Base-by-base conservation (phyloP, 2,888 invertebrate genomes). In the Sisyra nigra region DNA sequence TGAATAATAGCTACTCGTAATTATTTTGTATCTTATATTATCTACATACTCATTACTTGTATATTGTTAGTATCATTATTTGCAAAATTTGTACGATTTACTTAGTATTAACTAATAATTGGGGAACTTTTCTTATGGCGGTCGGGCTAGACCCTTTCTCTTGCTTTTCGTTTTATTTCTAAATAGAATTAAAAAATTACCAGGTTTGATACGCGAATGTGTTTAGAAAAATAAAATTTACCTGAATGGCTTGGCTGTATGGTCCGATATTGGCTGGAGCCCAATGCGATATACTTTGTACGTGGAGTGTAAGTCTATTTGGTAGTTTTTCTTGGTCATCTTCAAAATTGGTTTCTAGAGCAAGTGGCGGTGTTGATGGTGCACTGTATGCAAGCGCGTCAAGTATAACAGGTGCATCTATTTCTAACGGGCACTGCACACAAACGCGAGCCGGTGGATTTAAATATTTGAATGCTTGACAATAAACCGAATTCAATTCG, bases 201-300 rank as follows among this genome's bases (percentile, higher is more conserved):
- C n/a, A n/a, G n/a, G n/a, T n/a, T n/a, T n/a, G n/a, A n/a, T n/a
- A n/a, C n/a, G n/a, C n/a, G n/a, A n/a, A n/a, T n/a, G n/a, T n/a
- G n/a, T n/a, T n/a, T n/a, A n/a, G n/a, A n/a, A n/a, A n/a, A n/a
- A n/a, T n/a, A n/a, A n/a, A n/a, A n/a, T n/a, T 62, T 62, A 87
- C 87, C 70, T 80, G 76, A 46, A 86, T 75, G 2, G 87, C 85
- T 66, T 94, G 94, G 58, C 93, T 93, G 60, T 94, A 94, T 5
- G 94, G 93, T 37, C 93, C 94, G 53, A 94, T 93, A 59, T 91
- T 93, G 46, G 93, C 92, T 1, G 94, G 93, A n/a, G 93, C 92
- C 94, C 94, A 94, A 61, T 94, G 92, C 19, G 92, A 93, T 53
- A 93, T 78, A 48, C 92, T 84, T 64, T 93, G 93, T 33, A 94